These are phyloP conservation scores for Paguma larvata DNA, from an alignment of 2,797 vertebrate species.

Conservation along the genomic window DNA sequence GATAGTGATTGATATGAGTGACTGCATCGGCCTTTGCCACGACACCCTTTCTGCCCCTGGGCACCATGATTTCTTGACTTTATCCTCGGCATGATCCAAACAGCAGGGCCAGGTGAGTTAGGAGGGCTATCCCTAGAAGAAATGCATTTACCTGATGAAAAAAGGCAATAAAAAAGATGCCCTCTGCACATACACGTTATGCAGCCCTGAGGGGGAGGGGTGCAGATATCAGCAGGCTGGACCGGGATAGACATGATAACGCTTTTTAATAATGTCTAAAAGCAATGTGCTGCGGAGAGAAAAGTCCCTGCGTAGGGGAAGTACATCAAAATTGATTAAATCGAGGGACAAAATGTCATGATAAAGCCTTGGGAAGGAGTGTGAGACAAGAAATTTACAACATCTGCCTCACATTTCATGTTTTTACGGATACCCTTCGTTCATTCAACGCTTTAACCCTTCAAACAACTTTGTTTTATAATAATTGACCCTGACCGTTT, in stretches of 20 bases:
- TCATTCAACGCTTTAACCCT: neutral
- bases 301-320: neutral
- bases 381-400: neutral
- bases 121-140: neutral
- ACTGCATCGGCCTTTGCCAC: neutral
- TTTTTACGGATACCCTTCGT: neutral
- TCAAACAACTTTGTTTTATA: neutral
- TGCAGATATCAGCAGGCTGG: neutral
- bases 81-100: neutral
- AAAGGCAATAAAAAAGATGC: neutral
- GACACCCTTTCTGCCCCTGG: neutral
- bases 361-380: neutral
- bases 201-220: neutral
- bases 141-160: neutral
- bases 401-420: neutral
- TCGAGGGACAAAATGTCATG: neutral
- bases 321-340: neutral
- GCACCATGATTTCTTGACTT: neutral
- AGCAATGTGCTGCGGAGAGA: neutral
- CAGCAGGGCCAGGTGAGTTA: neutral
- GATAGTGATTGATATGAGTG: neutral
- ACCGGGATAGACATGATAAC: neutral
- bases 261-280: slow-evolving; percentile 38
- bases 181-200: neutral
- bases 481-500: neutral